Evolutionary conservation across 2,113 vertebrate genomes (phyloP).

Genomic region (Petromus typicus): DNA sequence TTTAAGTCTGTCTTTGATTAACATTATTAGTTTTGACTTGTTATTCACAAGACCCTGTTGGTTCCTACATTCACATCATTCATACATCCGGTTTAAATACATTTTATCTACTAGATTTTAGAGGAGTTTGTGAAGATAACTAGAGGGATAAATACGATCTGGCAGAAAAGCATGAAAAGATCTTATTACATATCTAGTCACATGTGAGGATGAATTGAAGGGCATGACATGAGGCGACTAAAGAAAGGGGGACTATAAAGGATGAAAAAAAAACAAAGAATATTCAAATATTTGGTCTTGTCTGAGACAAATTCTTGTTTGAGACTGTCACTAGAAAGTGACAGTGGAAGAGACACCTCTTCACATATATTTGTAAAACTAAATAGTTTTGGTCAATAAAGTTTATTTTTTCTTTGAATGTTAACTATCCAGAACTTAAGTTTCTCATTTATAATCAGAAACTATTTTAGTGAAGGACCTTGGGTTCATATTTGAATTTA

Average conservation of each 20-base stretch:
- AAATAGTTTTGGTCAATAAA: neutral
- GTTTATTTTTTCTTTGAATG: neutral
- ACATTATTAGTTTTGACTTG: neutral
- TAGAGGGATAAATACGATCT: neutral
- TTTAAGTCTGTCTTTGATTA: neutral
- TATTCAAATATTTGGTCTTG: neutral
- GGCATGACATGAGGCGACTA: neutral
- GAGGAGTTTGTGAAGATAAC: neutral
- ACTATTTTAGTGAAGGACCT: neutral
- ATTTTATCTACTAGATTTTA: neutral
- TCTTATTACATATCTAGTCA: neutral
- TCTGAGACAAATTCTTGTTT: neutral
- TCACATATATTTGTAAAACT: neutral
- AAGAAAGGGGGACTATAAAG: neutral
- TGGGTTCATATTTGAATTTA: constrained; percentile 14
- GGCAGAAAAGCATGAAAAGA: neutral
- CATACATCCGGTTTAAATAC: neutral
- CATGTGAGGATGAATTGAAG: neutral
- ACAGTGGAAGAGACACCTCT: neutral
- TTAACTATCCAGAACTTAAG: neutral
- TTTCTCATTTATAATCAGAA: constrained; percentile 24
- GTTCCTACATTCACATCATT: neutral
- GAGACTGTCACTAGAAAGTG: neutral
- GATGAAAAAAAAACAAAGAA: neutral
- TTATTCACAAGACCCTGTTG: neutral